phyloP scores from a whole-genome alignment of 2,888 invertebrate species.

The Eristalis intricaria region DNA sequence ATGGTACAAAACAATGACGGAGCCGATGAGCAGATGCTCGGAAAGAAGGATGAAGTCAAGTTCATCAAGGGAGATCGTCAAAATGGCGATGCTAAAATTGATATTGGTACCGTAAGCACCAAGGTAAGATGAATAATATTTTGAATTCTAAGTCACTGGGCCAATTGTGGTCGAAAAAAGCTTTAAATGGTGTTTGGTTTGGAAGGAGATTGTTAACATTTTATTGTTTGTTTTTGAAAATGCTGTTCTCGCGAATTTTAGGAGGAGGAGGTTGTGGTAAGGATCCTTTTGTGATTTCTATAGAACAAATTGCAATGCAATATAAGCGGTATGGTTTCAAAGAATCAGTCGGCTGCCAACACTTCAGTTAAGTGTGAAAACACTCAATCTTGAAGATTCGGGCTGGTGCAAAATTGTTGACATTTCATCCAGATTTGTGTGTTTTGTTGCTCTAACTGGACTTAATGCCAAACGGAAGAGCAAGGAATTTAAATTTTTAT shows the following conservation, averaged over 20 bases:
- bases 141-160: neutral
- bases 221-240: slow-evolving; percentile 16
- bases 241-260: slow-evolving; percentile 8
- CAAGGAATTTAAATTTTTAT: too few relatives aligned
- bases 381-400: too few relatives aligned
- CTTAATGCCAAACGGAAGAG: too few relatives aligned
- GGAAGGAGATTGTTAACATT: neutral
- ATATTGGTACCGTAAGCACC: slow-evolving; percentile 86
- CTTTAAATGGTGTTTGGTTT: neutral
- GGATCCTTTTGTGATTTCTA: neutral
- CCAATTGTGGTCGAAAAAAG: neutral
- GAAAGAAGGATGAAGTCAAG: slow-evolving; percentile 87
- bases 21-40: slow-evolving; percentile 87
- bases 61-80: slow-evolving; percentile 87
- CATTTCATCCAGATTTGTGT: too few relatives aligned
- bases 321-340: too few relatives aligned
- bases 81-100: slow-evolving; percentile 94
- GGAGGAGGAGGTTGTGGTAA: slow-evolving; percentile 43
- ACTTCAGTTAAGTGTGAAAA: too few relatives aligned
- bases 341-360: too few relatives aligned
- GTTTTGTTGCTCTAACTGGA: too few relatives aligned
- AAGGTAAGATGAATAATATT: slow-evolving; percentile 79
- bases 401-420: too few relatives aligned
- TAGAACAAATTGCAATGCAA: neutral
- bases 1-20: slow-evolving; percentile 84